Conservation (phyloP, 2,797 vertebrate genomes). For the Brachymystax lenok region DNA sequence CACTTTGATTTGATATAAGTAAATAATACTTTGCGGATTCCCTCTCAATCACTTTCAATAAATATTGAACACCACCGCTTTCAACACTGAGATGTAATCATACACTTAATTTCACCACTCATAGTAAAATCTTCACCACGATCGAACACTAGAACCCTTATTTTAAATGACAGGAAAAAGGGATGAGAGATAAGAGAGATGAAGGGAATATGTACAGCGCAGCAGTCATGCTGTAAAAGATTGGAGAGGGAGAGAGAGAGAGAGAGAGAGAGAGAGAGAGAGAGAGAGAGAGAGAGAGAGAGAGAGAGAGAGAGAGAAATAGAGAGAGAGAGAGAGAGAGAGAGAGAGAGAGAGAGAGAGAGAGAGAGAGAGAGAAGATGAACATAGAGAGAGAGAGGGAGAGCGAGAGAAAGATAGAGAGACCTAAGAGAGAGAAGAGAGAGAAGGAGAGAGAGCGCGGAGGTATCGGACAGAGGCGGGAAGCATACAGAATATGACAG, state of each 20-base stretch:
- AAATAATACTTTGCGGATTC: conserved; percentile 33
- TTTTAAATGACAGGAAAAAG: conserved; percentile 23
- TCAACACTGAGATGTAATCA: conserved; percentile 43
- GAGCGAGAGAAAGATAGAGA: too few relatives aligned
- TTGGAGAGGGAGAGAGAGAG: conserved; percentile 17
- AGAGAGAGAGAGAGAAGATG: too few relatives aligned
- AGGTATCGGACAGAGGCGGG: conserved; percentile 45
- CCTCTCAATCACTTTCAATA: conserved; percentile 39
- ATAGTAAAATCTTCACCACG: conserved; percentile 38
- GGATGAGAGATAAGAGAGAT: conserved; percentile 14
- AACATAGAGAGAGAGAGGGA: too few relatives aligned
- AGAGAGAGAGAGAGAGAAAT: too few relatives aligned
- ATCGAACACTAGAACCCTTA: conserved; percentile 37
- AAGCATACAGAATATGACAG: conserved; percentile 59
- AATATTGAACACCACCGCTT: conserved; percentile 39
- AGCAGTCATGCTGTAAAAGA: conserved; percentile 60
- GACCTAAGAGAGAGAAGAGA: background rate
- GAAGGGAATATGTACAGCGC: conserved; percentile 47
- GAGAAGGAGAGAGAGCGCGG: background rate
- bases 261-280: too few relatives aligned
- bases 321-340: too few relatives aligned
- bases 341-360: too few relatives aligned
- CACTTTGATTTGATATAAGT: conserved; percentile 28
- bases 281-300: background rate
- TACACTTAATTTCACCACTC: conserved; percentile 54